Percentiles rank a stretch among this genome's conserved stretches.
phyloP scores from a whole-genome alignment of 2,888 invertebrate genomes.

The Drosophila affinis region DNA sequence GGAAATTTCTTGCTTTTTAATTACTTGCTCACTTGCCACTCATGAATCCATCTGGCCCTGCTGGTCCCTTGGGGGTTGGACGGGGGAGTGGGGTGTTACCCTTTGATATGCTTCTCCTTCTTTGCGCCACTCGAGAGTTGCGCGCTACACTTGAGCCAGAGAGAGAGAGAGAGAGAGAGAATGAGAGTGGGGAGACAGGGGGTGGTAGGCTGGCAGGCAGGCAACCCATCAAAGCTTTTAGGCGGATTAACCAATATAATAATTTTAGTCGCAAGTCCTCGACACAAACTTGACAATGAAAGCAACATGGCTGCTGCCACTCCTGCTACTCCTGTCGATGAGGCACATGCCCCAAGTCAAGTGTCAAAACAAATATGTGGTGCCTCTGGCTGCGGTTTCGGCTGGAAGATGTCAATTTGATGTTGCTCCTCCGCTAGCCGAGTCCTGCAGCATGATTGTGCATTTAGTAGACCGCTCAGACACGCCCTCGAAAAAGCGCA shows the following conservation, averaged over 20 bases:
- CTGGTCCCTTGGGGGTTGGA: slow-evolving; percentile 9
- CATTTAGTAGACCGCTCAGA: slow-evolving; percentile 64
- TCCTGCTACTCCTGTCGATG: background rate
- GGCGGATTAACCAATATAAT: slow-evolving; percentile 71
- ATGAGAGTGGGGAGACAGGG: no score
- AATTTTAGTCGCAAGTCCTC: slow-evolving; percentile 47
- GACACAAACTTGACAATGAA: slow-evolving; percentile 66
- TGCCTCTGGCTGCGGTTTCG: slow-evolving; percentile 36
- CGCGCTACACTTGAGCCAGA: background rate
- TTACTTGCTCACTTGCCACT: slow-evolving; percentile 68
- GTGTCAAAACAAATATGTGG: slow-evolving; percentile 51
- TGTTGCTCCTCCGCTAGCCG: slow-evolving; percentile 6
- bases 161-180: no score
- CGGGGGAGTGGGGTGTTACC: slow-evolving; percentile 1
- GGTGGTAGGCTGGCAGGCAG: slow-evolving; percentile 9
- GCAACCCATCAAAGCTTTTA: slow-evolving; percentile 74
- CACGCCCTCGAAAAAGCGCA: slow-evolving; percentile 27
- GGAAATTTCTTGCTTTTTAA: slow-evolving; percentile 70
- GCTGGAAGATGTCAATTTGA: slow-evolving; percentile 34
- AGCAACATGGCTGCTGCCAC: slow-evolving; percentile 23
- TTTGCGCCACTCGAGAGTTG: slow-evolving; percentile 69
- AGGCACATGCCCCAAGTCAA: slow-evolving; percentile 31
- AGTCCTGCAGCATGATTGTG: slow-evolving; percentile 64
- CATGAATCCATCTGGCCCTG: slow-evolving; percentile 44
- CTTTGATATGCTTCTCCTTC: slow-evolving; percentile 61